Conservation (phyloP, 1,140 invertebrate genomes). For the Galleria mellonella region DNA sequence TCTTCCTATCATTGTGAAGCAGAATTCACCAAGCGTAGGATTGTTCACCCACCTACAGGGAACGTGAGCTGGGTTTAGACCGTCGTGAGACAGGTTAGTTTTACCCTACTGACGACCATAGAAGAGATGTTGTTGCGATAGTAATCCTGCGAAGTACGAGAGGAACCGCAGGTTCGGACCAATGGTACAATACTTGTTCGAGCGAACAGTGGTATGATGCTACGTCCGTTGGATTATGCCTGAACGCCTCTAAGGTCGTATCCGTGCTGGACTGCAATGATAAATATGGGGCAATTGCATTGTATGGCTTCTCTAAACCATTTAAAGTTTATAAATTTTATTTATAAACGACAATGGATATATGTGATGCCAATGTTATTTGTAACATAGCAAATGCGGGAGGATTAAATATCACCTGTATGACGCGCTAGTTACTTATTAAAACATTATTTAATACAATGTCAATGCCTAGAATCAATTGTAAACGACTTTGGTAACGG, state of each 20-base stretch:
- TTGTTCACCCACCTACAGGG: conserved; percentile 87
- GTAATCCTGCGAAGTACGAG: conserved; percentile 75
- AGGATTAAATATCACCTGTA: too few relatives aligned
- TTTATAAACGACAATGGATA: too few relatives aligned
- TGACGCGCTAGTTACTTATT: too few relatives aligned
- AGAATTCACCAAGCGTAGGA: conserved; percentile 89
- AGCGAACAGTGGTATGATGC: conserved; percentile 82
- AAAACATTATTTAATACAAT: conserved; percentile 57
- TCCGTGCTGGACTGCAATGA: conserved; percentile 74
- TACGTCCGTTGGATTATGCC: conserved; percentile 88
- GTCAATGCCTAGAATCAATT: conserved; percentile 77
- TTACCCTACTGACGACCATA: conserved; percentile 79
- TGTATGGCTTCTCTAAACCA: too few relatives aligned
- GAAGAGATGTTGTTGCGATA: conserved; percentile 75
- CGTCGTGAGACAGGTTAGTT: conserved; percentile 87
- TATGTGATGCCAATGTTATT: too few relatives aligned
- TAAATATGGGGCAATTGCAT: too few relatives aligned
- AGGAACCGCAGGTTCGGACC: conserved; percentile 84
- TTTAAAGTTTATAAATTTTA: too few relatives aligned
- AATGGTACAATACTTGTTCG: conserved; percentile 82
- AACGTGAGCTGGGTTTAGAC: conserved; percentile 87
- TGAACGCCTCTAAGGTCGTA: conserved; percentile 89
- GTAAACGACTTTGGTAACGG: conserved; percentile 73
- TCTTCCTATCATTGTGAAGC: conserved; percentile 92
- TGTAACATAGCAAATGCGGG: too few relatives aligned